Conservation (phyloP, 2,113 vertebrate genomes). For the Corythornis cristatus region DNA sequence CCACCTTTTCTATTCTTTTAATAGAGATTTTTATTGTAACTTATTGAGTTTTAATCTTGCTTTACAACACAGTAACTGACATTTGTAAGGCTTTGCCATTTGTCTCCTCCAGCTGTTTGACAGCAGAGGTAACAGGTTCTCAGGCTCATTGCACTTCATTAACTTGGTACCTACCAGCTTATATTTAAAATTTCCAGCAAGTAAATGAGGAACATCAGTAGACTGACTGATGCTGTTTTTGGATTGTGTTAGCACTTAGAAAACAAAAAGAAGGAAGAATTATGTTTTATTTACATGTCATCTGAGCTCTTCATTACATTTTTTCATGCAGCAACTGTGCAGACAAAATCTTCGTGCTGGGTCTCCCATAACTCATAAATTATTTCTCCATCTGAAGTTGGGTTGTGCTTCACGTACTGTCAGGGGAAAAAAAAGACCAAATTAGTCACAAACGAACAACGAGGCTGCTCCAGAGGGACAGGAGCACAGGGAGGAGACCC, state of each 20-base stretch:
- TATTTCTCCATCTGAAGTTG: conserved; percentile 58
- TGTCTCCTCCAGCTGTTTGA: neutral
- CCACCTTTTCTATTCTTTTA: neutral
- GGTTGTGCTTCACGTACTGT: conserved; percentile 48
- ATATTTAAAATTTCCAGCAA: neutral
- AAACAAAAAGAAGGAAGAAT: neutral
- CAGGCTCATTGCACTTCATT: neutral
- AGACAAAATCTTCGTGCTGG: neutral
- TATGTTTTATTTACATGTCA: neutral
- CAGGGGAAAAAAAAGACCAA: conserved; percentile 19
- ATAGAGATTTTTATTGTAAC: neutral
- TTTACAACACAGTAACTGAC: neutral
- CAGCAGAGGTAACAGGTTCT: neutral
- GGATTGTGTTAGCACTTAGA: neutral
- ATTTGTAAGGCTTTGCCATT: neutral
- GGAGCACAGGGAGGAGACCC: too few species aligned
- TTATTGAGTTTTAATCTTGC: neutral
- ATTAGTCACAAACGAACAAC: neutral
- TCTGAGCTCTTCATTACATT: neutral
- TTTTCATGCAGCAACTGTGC: neutral
- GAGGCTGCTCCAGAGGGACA: too few species aligned
- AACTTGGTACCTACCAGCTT: neutral
- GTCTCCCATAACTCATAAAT: conserved; percentile 19
- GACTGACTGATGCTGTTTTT: neutral
- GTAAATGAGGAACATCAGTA: neutral